Percentiles rank a stretch among this genome's conserved stretches.
phyloP scores from a whole-genome alignment of 2,113 vertebrate genomes.

The Ailuropoda melanoleuca region DNA sequence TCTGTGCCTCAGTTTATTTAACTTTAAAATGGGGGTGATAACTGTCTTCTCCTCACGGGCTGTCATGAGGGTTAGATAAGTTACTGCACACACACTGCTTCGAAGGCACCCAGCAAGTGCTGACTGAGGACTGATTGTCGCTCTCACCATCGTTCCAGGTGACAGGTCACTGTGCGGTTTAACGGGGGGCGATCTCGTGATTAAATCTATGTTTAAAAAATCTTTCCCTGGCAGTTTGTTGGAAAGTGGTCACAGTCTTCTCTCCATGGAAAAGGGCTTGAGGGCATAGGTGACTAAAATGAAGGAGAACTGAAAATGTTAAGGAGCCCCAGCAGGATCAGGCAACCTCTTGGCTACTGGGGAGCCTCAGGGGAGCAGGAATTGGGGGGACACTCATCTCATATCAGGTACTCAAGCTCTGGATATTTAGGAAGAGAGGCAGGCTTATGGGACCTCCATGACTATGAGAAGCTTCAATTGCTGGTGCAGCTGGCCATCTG shows the following conservation, averaged over 20 bases:
- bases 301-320: background rate
- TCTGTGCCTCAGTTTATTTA: background rate
- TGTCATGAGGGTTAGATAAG: background rate
- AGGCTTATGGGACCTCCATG: fast-evolving
- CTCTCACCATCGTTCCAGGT: too few relatives aligned
- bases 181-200: background rate
- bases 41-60: background rate
- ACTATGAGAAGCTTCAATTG: too few relatives aligned
- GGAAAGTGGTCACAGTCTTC: background rate
- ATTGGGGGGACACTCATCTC: too few relatives aligned
- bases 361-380: background rate
- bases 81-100: background rate
- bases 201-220: background rate
- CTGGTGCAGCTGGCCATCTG: background rate
- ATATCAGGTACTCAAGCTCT: background rate
- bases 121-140: background rate
- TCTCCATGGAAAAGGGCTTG: background rate
- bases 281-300: background rate
- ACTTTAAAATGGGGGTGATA: background rate
- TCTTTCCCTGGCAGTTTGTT: background rate
- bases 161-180: fast-evolving
- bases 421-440: background rate
- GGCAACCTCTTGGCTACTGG: background rate
- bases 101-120: background rate
- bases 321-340: background rate